Percentiles rank a stretch among this genome's conserved stretches.
Conservation (phyloP, 1,140 invertebrate species). For the Ctenoplectra terminalis region DNA sequence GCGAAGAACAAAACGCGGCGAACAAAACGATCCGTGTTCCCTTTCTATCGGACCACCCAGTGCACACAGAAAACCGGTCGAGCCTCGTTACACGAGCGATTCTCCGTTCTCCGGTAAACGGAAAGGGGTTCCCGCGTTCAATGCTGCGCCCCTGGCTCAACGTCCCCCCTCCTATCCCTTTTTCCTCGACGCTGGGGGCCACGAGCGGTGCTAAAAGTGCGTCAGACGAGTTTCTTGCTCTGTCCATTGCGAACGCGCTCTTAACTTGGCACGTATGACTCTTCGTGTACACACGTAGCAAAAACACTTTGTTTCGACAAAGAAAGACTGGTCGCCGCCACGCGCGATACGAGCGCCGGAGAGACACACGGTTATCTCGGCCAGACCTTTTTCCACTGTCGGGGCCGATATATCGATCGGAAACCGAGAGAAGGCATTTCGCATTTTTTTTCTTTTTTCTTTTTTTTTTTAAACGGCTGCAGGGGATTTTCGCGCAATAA, state of each 20-base stretch:
- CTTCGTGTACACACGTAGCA: conserved; percentile 17
- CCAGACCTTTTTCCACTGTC: neutral
- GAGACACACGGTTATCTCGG: conserved; percentile 15
- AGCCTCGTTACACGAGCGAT: neutral
- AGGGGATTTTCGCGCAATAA: conserved; percentile 22
- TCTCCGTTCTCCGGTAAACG: neutral
- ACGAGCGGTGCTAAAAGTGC: conserved; percentile 27
- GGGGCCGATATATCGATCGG: conserved; percentile 26
- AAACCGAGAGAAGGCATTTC: neutral
- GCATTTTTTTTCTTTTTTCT: neutral
- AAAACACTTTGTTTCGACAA: conserved; percentile 29
- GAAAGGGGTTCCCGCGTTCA: conserved; percentile 18
- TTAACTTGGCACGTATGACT: conserved; percentile 60
- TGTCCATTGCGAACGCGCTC: conserved; percentile 49
- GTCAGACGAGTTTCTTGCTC: conserved; percentile 45
- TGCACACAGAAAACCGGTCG: neutral
- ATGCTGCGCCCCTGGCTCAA: conserved; percentile 35
- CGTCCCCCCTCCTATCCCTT: neutral
- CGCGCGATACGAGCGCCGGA: neutral
- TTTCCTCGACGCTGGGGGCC: too few species aligned
- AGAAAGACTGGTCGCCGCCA: conserved; percentile 1
- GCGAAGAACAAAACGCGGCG: neutral
- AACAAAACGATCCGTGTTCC: neutral
- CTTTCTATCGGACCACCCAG: neutral
- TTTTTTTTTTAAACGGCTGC: neutral